phyloP scores from a whole-genome alignment of 2,888 invertebrate species.

The Polymixis lichenea region DNA sequence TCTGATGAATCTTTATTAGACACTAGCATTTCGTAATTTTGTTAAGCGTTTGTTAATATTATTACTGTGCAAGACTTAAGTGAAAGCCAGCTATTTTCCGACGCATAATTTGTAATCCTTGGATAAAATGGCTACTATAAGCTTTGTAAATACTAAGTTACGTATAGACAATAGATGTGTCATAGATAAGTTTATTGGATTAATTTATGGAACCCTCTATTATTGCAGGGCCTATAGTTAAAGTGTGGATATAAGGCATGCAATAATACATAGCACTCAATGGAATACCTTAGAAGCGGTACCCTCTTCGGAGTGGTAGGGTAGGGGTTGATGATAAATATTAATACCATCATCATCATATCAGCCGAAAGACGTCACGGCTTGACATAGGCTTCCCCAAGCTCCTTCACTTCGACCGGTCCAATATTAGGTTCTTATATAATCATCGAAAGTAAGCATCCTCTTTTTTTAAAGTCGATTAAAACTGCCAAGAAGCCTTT shows the following conservation, averaged over 20 bases:
- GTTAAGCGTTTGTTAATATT: neutral
- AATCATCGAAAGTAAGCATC: neutral
- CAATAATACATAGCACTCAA: neutral
- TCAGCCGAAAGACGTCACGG: no score
- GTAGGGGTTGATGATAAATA: neutral
- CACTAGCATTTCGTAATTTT: neutral
- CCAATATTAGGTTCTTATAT: no score
- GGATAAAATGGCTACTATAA: neutral
- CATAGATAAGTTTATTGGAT: neutral
- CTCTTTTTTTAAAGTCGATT: neutral
- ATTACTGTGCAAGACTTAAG: constrained; percentile 2
- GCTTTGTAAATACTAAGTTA: constrained; percentile 6
- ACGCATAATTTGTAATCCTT: neutral
- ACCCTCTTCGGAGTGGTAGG: no score
- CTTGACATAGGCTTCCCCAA: no score
- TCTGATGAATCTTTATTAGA: constrained; percentile 29
- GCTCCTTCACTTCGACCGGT: no score
- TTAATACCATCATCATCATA: no score
- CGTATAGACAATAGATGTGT: neutral
- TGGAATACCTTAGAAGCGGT: neutral
- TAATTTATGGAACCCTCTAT: neutral
- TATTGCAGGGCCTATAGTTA: neutral
- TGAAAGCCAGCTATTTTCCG: no score
- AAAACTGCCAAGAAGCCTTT: neutral
- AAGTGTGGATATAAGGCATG: neutral